Percentiles rank a stretch among this genome's conserved stretches.
Evolutionary conservation across 2,797 vertebrate species (phyloP).

Genomic region (Melanotaenia nigrans): DNA sequence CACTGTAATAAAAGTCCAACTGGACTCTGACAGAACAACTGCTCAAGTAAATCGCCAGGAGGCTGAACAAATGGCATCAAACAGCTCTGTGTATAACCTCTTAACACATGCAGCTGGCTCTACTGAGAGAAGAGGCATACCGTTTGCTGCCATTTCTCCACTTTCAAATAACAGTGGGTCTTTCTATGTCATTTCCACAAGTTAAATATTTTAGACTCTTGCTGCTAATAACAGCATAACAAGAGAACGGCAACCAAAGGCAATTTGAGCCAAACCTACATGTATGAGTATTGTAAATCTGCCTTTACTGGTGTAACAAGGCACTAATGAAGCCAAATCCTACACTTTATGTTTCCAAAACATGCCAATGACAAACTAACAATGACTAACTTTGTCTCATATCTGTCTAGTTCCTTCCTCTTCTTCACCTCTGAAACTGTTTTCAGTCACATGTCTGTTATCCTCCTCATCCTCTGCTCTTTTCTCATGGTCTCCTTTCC

Average conservation of each 20-base stretch:
- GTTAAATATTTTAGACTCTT: neutral
- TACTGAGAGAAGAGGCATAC: slow-evolving; percentile 29
- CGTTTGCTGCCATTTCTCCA: slow-evolving; percentile 2
- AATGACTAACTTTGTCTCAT: neutral
- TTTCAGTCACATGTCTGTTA: too few relatives aligned
- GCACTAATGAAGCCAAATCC: neutral
- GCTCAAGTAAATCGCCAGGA: slow-evolving; percentile 35
- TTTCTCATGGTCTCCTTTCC: too few relatives aligned
- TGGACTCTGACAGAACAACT: slow-evolving; percentile 52
- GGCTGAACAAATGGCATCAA: slow-evolving; percentile 55
- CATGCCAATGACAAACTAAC: neutral
- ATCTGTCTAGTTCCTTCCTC: neutral
- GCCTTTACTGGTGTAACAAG: neutral
- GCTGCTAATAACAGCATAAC: neutral
- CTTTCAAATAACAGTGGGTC: too few relatives aligned
- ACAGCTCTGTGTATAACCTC: slow-evolving; percentile 28
- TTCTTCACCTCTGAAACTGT: neutral
- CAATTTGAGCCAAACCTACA: too few relatives aligned
- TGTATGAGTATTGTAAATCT: neutral
- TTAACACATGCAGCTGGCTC: slow-evolving; percentile 42
- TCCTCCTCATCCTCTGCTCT: too few relatives aligned
- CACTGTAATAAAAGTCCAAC: slow-evolving; percentile 35
- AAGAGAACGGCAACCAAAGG: too few relatives aligned
- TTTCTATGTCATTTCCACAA: too few relatives aligned
- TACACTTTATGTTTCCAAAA: neutral